A percentile compares a stretch with the other conserved stretches of the same genome.
These are phyloP conservation scores for Piscicola geometra DNA, from an alignment of 2,888 invertebrate species.

Conservation along the genomic window DNA sequence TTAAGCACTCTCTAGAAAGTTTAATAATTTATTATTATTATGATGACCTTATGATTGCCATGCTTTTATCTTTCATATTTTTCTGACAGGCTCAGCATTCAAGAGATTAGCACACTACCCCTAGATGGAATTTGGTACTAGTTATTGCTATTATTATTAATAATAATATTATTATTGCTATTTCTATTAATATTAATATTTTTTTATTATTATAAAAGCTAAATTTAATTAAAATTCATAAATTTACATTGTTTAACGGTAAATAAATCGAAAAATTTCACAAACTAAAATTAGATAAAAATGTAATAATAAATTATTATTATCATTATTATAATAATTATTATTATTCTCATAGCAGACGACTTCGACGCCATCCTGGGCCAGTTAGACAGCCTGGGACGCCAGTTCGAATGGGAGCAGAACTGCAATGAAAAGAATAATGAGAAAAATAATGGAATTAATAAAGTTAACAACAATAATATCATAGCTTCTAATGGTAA, in stretches of 20 bases:
- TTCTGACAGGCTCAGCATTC: background rate
- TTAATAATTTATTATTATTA: background rate
- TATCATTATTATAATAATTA: background rate
- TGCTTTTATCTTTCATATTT: background rate
- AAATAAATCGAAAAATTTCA: too few relatives aligned
- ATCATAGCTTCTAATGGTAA: background rate
- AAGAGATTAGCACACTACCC: too few relatives aligned
- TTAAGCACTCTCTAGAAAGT: too few relatives aligned
- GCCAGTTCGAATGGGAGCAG: conserved; percentile 26
- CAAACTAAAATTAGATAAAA: background rate
- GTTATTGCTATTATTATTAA: too few relatives aligned
- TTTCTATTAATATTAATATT: too few relatives aligned
- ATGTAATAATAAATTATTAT: conserved; percentile 4
- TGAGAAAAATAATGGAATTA: background rate
- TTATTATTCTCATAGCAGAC: background rate
- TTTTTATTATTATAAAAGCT: too few relatives aligned
- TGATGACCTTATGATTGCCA: background rate
- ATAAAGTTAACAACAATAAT: background rate
- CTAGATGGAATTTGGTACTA: too few relatives aligned
- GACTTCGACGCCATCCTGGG: conserved; percentile 30
- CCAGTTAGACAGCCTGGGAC: conserved; percentile 24
- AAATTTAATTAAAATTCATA: too few relatives aligned
- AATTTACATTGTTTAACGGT: too few relatives aligned
- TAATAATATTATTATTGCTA: too few relatives aligned
- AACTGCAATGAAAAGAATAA: background rate